Conservation (phyloP, 2,888 invertebrate species). For the Polyommatus iphigenia region DNA sequence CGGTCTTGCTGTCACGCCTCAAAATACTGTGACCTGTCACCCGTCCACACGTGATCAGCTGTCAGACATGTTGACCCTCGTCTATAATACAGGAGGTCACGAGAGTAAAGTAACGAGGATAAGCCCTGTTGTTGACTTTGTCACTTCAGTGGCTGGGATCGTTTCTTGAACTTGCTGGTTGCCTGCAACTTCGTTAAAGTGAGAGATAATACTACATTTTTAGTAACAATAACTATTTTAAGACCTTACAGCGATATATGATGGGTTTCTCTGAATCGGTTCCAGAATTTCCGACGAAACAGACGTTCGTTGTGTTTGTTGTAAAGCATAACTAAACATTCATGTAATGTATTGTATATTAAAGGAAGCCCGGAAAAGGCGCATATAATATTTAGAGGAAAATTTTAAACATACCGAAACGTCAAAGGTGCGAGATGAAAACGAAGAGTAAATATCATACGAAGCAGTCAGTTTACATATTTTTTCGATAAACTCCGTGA, state of each 20-base stretch:
- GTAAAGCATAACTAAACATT: too few species aligned
- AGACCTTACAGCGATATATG: too few species aligned
- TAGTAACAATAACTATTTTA: too few species aligned
- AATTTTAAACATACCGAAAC: neutral
- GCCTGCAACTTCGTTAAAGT: too few species aligned
- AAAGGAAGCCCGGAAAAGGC: neutral
- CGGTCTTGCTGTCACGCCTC: neutral
- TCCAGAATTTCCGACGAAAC: neutral
- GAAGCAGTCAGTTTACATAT: constrained; percentile 22
- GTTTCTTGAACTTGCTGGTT: too few species aligned
- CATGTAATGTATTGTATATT: too few species aligned
- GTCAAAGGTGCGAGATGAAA: constrained; percentile 13
- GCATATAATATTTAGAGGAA: neutral
- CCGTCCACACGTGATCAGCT: neutral
- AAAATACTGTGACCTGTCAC: neutral
- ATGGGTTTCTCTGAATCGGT: neutral
- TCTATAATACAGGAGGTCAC: neutral
- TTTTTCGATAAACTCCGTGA: constrained; percentile 32
- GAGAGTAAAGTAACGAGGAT: neutral
- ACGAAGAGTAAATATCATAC: constrained; percentile 18
- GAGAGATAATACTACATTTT: too few species aligned
- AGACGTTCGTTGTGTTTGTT: too few species aligned
- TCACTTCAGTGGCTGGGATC: neutral
- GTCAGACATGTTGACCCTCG: neutral
- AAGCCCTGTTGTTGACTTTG: neutral